Percentiles rank a stretch among this genome's conserved stretches.
These are phyloP conservation scores for Metallyticus violacea DNA, from an alignment of 2,888 invertebrate species.

Conservation along the genomic window DNA sequence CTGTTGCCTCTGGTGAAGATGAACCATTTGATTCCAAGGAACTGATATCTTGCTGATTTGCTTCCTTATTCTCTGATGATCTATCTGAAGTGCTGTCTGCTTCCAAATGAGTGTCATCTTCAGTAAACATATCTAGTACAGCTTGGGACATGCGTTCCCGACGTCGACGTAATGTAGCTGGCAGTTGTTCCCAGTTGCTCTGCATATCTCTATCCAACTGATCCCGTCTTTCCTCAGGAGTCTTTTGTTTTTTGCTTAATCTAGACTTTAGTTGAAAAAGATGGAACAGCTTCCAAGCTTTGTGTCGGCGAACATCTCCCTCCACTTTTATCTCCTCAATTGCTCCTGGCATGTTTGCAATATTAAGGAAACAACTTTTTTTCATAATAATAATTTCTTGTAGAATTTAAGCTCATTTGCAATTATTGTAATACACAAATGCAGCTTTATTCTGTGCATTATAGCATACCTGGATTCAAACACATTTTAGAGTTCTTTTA, in stretches of 20 bases:
- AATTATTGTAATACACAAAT: no score
- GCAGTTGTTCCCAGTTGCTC: conserved; percentile 46
- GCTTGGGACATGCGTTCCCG: conserved; percentile 33
- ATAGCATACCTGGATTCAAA: no score
- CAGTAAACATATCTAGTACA: conserved; percentile 32
- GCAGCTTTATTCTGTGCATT: no score
- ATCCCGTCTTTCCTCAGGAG: conserved; percentile 30
- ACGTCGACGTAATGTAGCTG: conserved; percentile 44
- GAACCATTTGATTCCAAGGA: not conserved
- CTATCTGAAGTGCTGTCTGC: not conserved
- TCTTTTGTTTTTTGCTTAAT: not conserved
- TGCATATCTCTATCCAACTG: conserved; percentile 34
- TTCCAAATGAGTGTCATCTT: not conserved
- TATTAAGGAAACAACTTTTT: no score
- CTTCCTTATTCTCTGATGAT: not conserved
- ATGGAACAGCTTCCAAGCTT: not conserved
- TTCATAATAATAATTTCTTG: not conserved
- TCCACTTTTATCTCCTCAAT: not conserved
- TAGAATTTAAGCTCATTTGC: no score
- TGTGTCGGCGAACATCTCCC: not conserved
- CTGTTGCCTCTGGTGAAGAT: not conserved
- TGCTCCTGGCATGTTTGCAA: not conserved
- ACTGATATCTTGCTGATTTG: not conserved
- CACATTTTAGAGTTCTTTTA: no score
- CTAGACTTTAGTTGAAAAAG: not conserved